These are phyloP conservation scores for Paradisaea rubra DNA, from an alignment of 2,113 vertebrate species.

Conservation along the genomic window DNA sequence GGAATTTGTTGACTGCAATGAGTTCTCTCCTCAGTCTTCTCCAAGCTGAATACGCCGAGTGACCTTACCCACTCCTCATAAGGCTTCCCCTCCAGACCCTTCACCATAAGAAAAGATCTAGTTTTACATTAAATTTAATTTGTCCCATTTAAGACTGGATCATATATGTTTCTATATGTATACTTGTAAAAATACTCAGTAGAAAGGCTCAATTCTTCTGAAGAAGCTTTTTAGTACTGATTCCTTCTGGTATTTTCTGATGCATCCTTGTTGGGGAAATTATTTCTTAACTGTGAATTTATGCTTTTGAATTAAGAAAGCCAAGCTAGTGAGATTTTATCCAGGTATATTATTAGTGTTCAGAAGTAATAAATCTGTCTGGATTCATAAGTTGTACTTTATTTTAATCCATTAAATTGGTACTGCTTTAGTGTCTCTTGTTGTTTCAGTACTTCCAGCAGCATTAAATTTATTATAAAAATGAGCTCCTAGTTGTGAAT, in stretches of 20 bases:
- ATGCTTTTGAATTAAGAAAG: not conserved
- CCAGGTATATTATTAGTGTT: not conserved
- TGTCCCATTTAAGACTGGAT: not conserved
- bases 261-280: not conserved
- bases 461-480: not conserved
- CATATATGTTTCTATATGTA: not conserved
- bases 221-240: not conserved
- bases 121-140: not conserved
- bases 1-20: not conserved
- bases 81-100: not conserved
- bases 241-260: not conserved
- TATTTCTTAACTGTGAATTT: not conserved
- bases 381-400: not conserved
- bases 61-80: not conserved
- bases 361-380: not conserved
- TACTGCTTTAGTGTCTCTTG: not conserved
- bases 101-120: not conserved
- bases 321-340: not conserved
- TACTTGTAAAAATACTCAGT: not conserved
- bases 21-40: not conserved
- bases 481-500: not conserved
- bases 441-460: not conserved
- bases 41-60: not conserved
- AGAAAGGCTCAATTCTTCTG: not conserved
- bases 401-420: not conserved